phyloP scores from a whole-genome alignment of 2,888 invertebrate genomes.

The Alloplasta piceator region DNA sequence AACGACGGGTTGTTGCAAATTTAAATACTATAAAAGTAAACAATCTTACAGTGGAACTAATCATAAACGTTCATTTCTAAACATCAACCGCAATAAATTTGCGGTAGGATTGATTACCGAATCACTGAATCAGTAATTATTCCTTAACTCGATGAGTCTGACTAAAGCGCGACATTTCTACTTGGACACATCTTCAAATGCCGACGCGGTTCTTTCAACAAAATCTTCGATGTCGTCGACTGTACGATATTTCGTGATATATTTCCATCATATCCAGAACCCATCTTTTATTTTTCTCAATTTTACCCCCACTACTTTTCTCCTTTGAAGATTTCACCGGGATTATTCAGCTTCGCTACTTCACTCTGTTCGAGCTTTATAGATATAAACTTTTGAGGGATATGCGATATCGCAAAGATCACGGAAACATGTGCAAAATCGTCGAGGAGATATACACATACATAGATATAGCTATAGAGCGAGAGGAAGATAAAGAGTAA shows the following conservation, averaged over 20 bases:
- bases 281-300: conserved; percentile 5
- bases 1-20: no score
- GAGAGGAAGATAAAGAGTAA: conserved; percentile 49
- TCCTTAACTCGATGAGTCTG: no score
- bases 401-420: conserved; percentile 55
- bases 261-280: conserved; percentile 20
- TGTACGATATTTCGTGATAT: conserved; percentile 29
- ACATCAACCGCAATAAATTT: no score
- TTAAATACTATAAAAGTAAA: no score
- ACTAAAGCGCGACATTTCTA: no score
- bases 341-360: conserved; percentile 46
- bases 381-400: conserved; percentile 46
- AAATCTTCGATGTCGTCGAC: conserved; percentile 19
- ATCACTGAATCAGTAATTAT: no score
- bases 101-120: no score
- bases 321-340: conserved; percentile 43
- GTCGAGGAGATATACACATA: no score
- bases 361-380: conserved; percentile 31
- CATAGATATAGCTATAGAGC: not conserved
- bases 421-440: conserved; percentile 33
- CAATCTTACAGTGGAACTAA: no score
- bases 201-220: not conserved
- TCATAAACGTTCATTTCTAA: no score
- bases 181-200: no score
- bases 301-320: not conserved